Evolutionary conservation across 2,888 invertebrate genomes (phyloP).

Genomic region (Hyalella azteca): DNA sequence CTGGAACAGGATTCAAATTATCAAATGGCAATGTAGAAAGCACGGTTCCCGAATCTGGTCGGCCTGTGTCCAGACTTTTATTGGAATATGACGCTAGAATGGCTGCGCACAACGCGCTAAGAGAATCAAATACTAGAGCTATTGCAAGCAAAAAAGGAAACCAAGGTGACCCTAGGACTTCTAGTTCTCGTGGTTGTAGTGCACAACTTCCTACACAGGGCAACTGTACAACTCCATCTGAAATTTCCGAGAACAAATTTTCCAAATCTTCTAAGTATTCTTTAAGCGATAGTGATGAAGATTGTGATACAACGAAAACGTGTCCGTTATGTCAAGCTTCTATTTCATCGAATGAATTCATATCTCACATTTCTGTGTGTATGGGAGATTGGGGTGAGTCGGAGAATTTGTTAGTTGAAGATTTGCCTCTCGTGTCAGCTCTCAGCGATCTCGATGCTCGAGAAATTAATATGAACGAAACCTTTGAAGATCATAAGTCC

Average conservation of each 20-base stretch:
- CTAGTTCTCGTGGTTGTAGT: neutral
- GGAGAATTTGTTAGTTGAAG: neutral
- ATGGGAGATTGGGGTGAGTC: neutral
- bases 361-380: constrained; percentile 6
- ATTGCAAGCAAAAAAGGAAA: neutral
- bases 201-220: neutral
- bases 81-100: neutral
- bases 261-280: no score
- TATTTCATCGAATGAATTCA: neutral
- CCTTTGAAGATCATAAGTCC: no score
- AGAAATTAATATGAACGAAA: no score
- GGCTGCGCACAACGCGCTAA: neutral
- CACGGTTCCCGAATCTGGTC: no score
- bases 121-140: neutral
- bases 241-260: no score
- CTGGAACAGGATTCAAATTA: neutral
- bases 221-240: neutral
- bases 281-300: constrained; percentile 22
- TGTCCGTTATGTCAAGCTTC: neutral
- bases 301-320: neutral
- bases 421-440: neutral
- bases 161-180: neutral
- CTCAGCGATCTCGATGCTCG: neutral
- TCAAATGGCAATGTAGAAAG: no score
- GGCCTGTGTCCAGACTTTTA: neutral